Percentiles rank a stretch among this genome's conserved stretches.
phyloP scores from a whole-genome alignment of 2,888 invertebrate genomes.

The Ectropis crepuscularia region DNA sequence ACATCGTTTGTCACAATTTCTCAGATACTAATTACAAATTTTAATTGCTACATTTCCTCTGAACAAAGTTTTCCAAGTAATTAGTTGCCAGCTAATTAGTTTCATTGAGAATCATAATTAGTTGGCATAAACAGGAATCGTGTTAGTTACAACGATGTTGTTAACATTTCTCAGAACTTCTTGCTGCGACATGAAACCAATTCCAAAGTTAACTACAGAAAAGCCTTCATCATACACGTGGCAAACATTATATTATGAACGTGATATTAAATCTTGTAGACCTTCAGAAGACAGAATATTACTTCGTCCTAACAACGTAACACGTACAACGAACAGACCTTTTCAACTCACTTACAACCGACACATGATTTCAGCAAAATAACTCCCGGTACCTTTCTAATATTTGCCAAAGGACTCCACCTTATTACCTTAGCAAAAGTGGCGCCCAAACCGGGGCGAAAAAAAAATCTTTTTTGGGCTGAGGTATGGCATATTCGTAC shows the following conservation, averaged over 20 bases:
- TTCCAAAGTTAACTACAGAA: not conserved
- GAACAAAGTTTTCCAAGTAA: not conserved
- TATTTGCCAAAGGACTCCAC: slow-evolving; percentile 26
- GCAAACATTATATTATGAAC: slow-evolving; percentile 1
- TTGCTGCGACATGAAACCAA: not conserved
- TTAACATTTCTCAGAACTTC: not conserved
- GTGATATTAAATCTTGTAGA: slow-evolving; percentile 1
- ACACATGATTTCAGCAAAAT: slow-evolving; percentile 30
- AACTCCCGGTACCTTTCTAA: slow-evolving; percentile 25
- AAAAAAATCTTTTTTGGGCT: slow-evolving; percentile 31
- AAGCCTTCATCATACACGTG: not conserved
- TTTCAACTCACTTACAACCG: slow-evolving; percentile 7
- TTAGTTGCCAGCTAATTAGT: not conserved
- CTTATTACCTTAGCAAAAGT: slow-evolving; percentile 33
- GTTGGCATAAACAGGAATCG: not conserved
- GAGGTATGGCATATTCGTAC: slow-evolving; percentile 38
- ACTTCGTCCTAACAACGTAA: not conserved
- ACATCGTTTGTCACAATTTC: slow-evolving; percentile 5
- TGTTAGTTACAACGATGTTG: slow-evolving; percentile 18
- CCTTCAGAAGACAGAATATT: slow-evolving; percentile 3
- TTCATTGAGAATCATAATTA: slow-evolving; percentile 1
- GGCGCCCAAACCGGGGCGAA: slow-evolving; percentile 35
- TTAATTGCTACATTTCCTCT: not conserved
- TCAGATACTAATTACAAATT: not conserved
- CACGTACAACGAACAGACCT: slow-evolving; percentile 12